Conservation (phyloP, 1,140 invertebrate species). For the Heliothis subflexa region DNA sequence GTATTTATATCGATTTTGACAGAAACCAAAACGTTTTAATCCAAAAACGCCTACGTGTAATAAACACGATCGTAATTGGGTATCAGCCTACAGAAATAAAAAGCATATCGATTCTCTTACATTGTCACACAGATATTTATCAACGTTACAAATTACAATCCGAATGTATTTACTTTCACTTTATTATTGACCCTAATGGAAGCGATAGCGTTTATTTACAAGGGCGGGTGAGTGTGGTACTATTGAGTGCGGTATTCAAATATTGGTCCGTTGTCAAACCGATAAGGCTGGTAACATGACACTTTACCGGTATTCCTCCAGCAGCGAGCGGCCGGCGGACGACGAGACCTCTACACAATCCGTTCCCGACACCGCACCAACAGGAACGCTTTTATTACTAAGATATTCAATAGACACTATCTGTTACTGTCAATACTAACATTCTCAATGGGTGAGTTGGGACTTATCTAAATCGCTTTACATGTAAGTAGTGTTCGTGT, state of each 20-base stretch:
- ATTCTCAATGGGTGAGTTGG: conserved; percentile 47
- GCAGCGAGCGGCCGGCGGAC: neutral
- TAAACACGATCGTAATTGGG: conserved; percentile 26
- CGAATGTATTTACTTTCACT: conserved; percentile 52
- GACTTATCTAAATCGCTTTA: conserved; percentile 54
- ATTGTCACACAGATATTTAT: conserved; percentile 40
- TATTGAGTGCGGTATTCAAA: conserved; percentile 67
- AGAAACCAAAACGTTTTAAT: conserved; percentile 15
- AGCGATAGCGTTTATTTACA: conserved; percentile 53
- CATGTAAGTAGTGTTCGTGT: conserved; percentile 48
- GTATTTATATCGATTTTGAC: conserved; percentile 3
- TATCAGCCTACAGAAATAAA: conserved; percentile 23
- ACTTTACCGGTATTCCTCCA: conserved; percentile 54
- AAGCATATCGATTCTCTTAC: conserved; percentile 36
- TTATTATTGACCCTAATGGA: conserved; percentile 52
- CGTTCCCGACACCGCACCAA: conserved; percentile 36
- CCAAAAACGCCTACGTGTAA: conserved; percentile 21
- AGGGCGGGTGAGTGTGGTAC: conserved; percentile 22
- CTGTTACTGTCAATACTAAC: conserved; percentile 54
- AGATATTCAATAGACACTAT: conserved; percentile 55
- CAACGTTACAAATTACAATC: conserved; percentile 46
- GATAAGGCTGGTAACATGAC: conserved; percentile 71
- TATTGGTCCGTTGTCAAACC: conserved; percentile 62
- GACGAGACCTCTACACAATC: conserved; percentile 38
- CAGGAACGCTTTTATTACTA: conserved; percentile 55